These are phyloP conservation scores for Metaphire vulgaris DNA, from an alignment of 1,140 invertebrate genomes.

Conservation along the genomic window DNA sequence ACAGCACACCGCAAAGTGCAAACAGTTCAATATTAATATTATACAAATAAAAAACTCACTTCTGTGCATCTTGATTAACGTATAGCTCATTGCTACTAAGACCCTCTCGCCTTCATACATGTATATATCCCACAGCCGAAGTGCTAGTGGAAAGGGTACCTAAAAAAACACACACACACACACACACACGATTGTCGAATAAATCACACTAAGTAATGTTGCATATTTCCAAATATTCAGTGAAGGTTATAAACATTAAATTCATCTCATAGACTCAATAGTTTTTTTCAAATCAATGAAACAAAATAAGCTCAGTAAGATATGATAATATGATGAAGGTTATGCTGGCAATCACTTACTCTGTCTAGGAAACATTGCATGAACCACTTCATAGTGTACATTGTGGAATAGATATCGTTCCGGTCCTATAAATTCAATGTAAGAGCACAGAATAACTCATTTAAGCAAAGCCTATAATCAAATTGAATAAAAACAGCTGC, in stretches of 20 bases:
- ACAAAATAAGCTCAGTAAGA: too few relatives aligned
- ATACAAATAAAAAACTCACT: slow-evolving; percentile 45
- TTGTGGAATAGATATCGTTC: slow-evolving; percentile 85
- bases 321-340: too few relatives aligned
- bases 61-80: slow-evolving; percentile 89
- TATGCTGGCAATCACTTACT: too few relatives aligned
- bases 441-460: slow-evolving; percentile 8
- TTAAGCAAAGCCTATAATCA: not conserved
- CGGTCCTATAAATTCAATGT: slow-evolving; percentile 60
- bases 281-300: too few relatives aligned
- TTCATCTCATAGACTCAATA: too few relatives aligned
- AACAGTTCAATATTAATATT: not conserved
- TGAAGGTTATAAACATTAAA: not conserved
- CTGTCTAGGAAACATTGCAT: slow-evolving; percentile 96
- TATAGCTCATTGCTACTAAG: slow-evolving; percentile 92
- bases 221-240: not conserved
- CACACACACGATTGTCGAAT: too few relatives aligned
- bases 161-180: not conserved
- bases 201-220: too few relatives aligned
- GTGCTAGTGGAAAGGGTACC: slow-evolving; percentile 85
- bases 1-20: not conserved
- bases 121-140: slow-evolving; percentile 96
- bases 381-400: slow-evolving; percentile 98
- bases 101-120: slow-evolving; percentile 88
- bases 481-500: not conserved